Percentiles rank a stretch among this genome's conserved stretches.
phyloP scores from a whole-genome alignment of 1,140 invertebrate species.

The Zaprionus ghesquierei region DNA sequence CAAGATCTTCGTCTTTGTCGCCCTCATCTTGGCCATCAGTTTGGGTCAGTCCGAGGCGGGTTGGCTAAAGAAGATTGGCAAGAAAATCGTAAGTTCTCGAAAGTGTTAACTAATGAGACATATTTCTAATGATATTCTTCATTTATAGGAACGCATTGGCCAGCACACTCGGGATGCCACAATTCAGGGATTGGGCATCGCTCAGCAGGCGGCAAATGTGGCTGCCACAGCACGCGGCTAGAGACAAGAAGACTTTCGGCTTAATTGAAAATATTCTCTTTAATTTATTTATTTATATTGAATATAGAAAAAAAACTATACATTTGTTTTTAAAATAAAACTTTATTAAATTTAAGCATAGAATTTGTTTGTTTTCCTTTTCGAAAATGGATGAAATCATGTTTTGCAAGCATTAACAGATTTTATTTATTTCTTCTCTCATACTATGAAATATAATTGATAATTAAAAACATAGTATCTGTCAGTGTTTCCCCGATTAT shows the following conservation, averaged over 20 bases:
- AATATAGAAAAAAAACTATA: background rate
- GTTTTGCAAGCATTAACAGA: no score
- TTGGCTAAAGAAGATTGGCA: constrained; percentile 72
- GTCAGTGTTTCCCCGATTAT: no score
- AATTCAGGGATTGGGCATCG: constrained; percentile 59
- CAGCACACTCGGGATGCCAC: constrained; percentile 72
- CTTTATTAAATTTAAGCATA: no score
- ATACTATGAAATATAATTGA: no score
- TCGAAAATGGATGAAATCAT: no score
- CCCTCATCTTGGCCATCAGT: constrained; percentile 58
- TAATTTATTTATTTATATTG: background rate
- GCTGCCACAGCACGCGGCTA: background rate
- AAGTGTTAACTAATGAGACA: background rate
- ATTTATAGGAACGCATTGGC: constrained; percentile 58
- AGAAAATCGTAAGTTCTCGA: constrained; percentile 67
- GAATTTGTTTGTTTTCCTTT: no score
- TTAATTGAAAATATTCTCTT: background rate
- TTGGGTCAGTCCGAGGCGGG: constrained; percentile 62
- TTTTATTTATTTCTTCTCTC: no score
- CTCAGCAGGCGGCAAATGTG: constrained; percentile 53
- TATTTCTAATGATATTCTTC: background rate
- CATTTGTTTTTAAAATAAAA: no score
- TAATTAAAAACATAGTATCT: no score
- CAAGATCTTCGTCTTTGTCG: constrained; percentile 62
- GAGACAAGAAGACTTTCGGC: background rate